These are phyloP conservation scores for Lucifuga dentata DNA, from an alignment of 2,113 vertebrate genomes.

Conservation along the genomic window DNA sequence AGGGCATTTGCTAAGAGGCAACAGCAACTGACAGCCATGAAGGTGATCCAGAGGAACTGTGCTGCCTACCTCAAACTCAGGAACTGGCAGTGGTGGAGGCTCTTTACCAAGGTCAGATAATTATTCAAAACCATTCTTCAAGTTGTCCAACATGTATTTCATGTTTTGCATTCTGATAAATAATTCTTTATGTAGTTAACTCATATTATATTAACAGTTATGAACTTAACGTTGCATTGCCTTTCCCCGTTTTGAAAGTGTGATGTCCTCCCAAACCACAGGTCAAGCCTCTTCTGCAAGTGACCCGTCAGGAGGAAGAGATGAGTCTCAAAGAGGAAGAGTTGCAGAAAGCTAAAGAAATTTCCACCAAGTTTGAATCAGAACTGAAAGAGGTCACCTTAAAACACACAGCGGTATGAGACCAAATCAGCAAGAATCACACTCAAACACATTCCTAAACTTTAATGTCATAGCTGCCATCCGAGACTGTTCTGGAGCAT, in stretches of 20 bases:
- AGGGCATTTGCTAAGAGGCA: slow-evolving; percentile 95
- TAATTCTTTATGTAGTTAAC: not conserved
- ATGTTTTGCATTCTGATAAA: not conserved
- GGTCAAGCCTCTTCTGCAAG: slow-evolving; percentile 97
- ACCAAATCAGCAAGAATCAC: too few species aligned
- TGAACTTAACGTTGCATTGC: not conserved
- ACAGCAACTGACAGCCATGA: slow-evolving; percentile 97
- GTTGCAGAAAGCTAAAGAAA: slow-evolving; percentile 87
- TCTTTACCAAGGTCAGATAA: slow-evolving; percentile 94
- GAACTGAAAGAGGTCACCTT: slow-evolving; percentile 90
- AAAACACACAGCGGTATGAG: slow-evolving; percentile 92
- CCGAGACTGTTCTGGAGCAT: not conserved
- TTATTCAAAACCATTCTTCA: not conserved
- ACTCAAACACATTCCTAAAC: not conserved
- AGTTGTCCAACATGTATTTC: not conserved
- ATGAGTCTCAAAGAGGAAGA: slow-evolving; percentile 96
- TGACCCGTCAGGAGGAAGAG: slow-evolving; percentile 96
- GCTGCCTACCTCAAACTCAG: slow-evolving; percentile 97
- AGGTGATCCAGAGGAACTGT: slow-evolving; percentile 98
- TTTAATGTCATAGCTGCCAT: not conserved
- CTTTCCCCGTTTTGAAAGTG: not conserved
- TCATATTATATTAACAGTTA: not conserved
- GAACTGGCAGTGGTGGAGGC: slow-evolving; percentile 99
- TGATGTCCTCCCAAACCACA: slow-evolving; percentile 52
- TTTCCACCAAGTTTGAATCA: slow-evolving; percentile 86